These are phyloP conservation scores for Polietes domitor DNA, from an alignment of 2,888 invertebrate species.

Conservation along the genomic window DNA sequence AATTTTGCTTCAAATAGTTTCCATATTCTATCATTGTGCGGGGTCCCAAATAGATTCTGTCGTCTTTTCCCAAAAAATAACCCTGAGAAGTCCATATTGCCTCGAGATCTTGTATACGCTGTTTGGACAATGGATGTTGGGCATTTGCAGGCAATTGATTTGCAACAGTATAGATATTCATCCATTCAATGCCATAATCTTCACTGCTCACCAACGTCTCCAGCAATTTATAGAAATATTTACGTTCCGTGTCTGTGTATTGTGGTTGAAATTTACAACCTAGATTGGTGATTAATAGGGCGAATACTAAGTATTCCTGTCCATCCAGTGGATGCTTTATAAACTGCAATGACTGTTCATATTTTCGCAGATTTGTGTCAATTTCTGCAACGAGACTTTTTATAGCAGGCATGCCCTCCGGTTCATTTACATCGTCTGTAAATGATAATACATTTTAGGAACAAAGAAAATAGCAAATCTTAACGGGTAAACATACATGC, in stretches of 20 bases:
- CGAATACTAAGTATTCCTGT: constrained; percentile 72
- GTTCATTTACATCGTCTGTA: constrained; percentile 66
- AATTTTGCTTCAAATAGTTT: constrained; percentile 70
- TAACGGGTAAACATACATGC: constrained; percentile 66
- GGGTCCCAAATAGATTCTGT: constrained; percentile 72
- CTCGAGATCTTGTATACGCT: constrained; percentile 70
- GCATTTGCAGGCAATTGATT: constrained; percentile 59
- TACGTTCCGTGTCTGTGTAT: constrained; percentile 70
- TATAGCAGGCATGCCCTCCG: constrained; percentile 50
- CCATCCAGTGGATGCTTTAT: constrained; percentile 71
- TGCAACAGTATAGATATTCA: constrained; percentile 69
- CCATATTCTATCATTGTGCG: constrained; percentile 72
- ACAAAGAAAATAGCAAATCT: neutral
- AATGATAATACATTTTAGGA: neutral
- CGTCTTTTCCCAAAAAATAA: constrained; percentile 70
- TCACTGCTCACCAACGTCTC: constrained; percentile 68
- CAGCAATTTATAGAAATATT: constrained; percentile 71
- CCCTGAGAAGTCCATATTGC: constrained; percentile 71
- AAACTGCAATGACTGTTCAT: constrained; percentile 71
- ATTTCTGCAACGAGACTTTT: constrained; percentile 68
- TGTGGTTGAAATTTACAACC: constrained; percentile 69
- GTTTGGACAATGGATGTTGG: constrained; percentile 70
- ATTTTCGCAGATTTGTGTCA: constrained; percentile 66
- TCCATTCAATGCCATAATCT: constrained; percentile 70
- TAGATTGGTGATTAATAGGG: constrained; percentile 67